Evolutionary conservation across 2,888 invertebrate species (phyloP).

Genomic region (Synanthedon formicaeformis): DNA sequence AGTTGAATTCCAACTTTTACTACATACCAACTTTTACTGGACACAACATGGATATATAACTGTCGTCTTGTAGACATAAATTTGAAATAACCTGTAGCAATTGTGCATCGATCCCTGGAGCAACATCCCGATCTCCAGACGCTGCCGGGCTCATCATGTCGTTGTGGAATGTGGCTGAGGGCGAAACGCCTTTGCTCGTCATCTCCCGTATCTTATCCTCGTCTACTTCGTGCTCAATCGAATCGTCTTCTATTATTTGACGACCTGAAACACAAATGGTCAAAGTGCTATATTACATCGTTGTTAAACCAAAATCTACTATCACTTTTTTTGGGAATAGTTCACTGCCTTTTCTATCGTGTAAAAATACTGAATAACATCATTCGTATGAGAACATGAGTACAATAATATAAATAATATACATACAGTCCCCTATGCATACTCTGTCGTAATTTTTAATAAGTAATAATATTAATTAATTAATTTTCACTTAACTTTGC

Average conservation of each 20-base stretch:
- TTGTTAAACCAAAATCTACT: background rate
- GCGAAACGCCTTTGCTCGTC: constrained; percentile 14
- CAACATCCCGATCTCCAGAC: constrained; percentile 38
- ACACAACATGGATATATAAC: too few species aligned
- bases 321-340: background rate
- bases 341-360: too few species aligned
- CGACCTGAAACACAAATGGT: constrained; percentile 31
- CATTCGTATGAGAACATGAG: too few species aligned
- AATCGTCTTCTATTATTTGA: constrained; percentile 51
- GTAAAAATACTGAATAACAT: too few species aligned
- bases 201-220: constrained; percentile 43
- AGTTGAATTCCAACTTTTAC: too few species aligned
- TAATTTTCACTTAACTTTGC: too few species aligned
- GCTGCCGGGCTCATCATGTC: constrained; percentile 17
- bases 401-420: too few species aligned
- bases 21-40: too few species aligned
- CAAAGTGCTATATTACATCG: background rate
- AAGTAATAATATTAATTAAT: too few species aligned
- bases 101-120: constrained; percentile 51
- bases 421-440: too few species aligned
- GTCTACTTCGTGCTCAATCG: constrained; percentile 46
- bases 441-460: too few species aligned
- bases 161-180: constrained; percentile 11
- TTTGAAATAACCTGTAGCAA: constrained; percentile 42
- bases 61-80: too few species aligned